Percentiles rank a stretch among this genome's conserved stretches.
These are phyloP conservation scores for Asarcornis scutulata DNA, from an alignment of 2,113 vertebrate genomes.

Conservation along the genomic window DNA sequence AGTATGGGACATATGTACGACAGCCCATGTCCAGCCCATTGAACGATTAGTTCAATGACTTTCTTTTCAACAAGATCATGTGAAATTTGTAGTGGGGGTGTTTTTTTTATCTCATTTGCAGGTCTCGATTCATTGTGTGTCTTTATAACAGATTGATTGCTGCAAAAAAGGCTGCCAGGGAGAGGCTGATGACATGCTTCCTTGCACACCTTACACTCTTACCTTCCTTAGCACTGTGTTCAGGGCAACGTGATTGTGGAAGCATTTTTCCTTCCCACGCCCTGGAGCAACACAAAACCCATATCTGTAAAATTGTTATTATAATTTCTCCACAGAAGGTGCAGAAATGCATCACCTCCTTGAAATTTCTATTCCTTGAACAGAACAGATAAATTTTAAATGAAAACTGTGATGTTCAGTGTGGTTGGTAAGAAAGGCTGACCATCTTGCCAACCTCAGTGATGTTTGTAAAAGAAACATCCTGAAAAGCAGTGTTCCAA, in stretches of 20 bases:
- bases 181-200: not conserved
- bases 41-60: not conserved
- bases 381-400: not conserved
- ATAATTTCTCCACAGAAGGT: not conserved
- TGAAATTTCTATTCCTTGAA: not conserved
- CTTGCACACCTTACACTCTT: not conserved
- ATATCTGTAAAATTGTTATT: not conserved
- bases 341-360: not conserved
- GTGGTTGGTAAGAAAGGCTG: not conserved
- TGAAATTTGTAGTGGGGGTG: not conserved
- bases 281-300: not conserved
- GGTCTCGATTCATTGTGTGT: fast-evolving
- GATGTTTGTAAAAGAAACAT: not conserved
- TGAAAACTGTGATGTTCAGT: not conserved
- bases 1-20: not conserved
- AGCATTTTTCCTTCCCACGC: not conserved
- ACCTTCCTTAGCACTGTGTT: too few relatives aligned
- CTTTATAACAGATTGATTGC: not conserved
- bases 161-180: not conserved
- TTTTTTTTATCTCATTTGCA: not conserved
- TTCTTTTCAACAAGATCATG: not conserved
- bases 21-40: not conserved
- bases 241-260: fast-evolving
- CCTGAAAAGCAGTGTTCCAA: not conserved
- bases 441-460: not conserved